Percentiles rank a stretch among this genome's conserved stretches.
Evolutionary conservation across 1,140 invertebrate genomes (phyloP).

Genomic region (Aphelenchoides fujianensis): DNA sequence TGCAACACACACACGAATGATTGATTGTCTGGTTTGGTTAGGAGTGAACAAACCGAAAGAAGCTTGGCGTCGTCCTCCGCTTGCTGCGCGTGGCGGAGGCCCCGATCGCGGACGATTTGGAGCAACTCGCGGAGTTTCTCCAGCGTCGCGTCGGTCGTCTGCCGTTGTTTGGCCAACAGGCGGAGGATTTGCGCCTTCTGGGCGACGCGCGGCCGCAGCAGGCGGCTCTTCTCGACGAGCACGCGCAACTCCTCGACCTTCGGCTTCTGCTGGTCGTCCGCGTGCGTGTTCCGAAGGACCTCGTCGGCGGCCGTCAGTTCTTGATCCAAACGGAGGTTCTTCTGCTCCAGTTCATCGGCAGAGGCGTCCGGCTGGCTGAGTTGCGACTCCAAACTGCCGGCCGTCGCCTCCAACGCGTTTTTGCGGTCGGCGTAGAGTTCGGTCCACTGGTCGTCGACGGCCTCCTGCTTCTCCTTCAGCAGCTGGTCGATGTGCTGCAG

Average conservation of each 20-base stretch:
- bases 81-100: not conserved
- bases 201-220: not conserved
- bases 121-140: conserved; percentile 8
- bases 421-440: not conserved
- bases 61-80: conserved; percentile 14
- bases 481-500: not conserved
- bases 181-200: not conserved
- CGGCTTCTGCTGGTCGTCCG: not conserved
- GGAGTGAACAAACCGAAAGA: not conserved
- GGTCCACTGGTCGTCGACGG: not conserved
- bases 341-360: not conserved
- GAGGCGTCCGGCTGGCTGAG: not conserved
- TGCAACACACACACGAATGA: not conserved
- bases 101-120: not conserved
- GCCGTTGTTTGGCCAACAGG: not conserved
- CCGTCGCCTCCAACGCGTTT: not conserved
- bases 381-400: not conserved
- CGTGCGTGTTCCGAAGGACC: not conserved
- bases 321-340: not conserved
- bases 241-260: not conserved
- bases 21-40: not conserved
- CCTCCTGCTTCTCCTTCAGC: not conserved
- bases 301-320: not conserved
- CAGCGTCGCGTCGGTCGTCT: not conserved
- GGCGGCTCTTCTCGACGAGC: not conserved